Evolutionary conservation across 2,113 vertebrate species (phyloP).

Genomic region (Oxygymnocypris stewartii): DNA sequence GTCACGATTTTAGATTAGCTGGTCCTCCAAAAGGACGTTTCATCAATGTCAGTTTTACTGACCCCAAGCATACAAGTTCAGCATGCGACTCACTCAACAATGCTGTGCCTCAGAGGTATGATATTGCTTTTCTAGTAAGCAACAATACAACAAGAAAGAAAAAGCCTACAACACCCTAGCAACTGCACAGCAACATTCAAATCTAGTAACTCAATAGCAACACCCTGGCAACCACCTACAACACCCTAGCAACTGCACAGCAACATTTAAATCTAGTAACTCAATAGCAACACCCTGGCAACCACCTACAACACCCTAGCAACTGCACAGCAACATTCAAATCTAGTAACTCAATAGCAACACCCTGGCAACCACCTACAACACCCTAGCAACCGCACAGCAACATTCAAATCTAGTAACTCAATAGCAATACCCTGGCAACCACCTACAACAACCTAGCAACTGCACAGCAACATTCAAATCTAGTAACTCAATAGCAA

Average conservation of each 20-base stretch:
- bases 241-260: background rate
- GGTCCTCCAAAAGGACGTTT: background rate
- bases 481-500: no score
- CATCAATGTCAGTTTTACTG: background rate
- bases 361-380: no score
- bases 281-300: background rate
- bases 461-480: background rate
- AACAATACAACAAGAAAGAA: background rate
- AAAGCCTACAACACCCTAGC: background rate
- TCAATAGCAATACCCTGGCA: background rate
- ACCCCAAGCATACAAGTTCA: background rate
- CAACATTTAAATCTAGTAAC: background rate
- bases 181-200: background rate
- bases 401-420: no score
- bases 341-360: no score
- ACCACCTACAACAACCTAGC: background rate
- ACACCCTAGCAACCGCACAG: no score
- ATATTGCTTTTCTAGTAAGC: background rate
- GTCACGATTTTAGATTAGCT: background rate
- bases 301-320: no score
- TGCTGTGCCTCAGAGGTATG: background rate
- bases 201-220: background rate
- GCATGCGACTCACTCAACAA: background rate
- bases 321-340: no score
- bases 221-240: background rate